Evolutionary conservation across 2,113 vertebrate species (phyloP).

Genomic region (Chunga burmeisteri): DNA sequence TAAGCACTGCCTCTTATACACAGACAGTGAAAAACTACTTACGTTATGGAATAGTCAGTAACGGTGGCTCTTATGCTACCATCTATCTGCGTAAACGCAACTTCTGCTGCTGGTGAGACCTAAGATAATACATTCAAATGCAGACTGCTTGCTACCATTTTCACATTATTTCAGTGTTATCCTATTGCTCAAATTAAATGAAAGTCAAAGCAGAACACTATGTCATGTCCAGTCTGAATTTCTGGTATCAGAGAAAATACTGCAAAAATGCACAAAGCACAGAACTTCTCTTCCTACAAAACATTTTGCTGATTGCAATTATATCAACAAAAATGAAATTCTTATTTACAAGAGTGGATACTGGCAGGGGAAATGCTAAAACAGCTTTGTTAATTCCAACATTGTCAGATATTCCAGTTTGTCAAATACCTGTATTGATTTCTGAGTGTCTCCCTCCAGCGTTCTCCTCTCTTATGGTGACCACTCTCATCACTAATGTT

Average conservation of each 20-base stretch:
- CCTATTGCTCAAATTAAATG: not conserved
- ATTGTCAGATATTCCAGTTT: not conserved
- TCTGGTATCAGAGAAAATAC: not conserved
- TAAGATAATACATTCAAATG: not conserved
- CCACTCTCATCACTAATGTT: not conserved
- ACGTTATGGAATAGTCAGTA: not conserved
- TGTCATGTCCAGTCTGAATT: not conserved
- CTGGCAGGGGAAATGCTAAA: conserved; percentile 21
- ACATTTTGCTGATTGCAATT: not conserved
- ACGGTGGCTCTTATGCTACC: not conserved
- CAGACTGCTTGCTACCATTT: not conserved
- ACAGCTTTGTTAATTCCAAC: conserved; percentile 7
- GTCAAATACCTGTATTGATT: not conserved
- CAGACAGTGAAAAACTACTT: not conserved
- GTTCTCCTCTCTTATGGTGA: not conserved
- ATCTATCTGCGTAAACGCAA: not conserved
- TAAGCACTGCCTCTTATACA: not conserved
- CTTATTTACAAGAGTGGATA: conserved; percentile 4
- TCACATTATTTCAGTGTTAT: not conserved
- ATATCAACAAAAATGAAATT: not conserved
- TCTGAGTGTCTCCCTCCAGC: not conserved
- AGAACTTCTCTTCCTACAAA: not conserved
- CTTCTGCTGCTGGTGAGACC: not conserved
- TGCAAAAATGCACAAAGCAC: not conserved
- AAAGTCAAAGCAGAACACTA: not conserved